Evolutionary conservation across 2,888 invertebrate genomes (phyloP).

Genomic region (Agrochola litura): DNA sequence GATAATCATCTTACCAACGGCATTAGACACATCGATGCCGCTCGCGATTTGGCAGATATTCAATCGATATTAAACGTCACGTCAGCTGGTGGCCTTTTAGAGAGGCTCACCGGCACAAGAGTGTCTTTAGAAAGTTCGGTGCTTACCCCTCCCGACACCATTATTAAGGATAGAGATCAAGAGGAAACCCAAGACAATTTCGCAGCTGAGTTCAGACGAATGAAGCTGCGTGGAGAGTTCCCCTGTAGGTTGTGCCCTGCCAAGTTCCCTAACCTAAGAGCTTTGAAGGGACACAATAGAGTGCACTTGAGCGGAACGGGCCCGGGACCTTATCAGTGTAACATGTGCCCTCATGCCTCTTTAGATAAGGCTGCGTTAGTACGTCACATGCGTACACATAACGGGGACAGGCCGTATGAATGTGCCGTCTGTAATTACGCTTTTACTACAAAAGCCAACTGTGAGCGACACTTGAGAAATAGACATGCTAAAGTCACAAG

Average conservation of each 20-base stretch:
- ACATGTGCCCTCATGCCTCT: conserved; percentile 97
- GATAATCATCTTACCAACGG: conserved; percentile 83
- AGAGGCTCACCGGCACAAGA: conserved; percentile 90
- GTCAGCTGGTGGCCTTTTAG: conserved; percentile 92
- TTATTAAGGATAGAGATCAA: conserved; percentile 83
- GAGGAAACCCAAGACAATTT: conserved; percentile 96
- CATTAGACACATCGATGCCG: conserved; percentile 89
- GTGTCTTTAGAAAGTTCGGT: conserved; percentile 85
- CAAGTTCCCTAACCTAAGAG: conserved; percentile 96
- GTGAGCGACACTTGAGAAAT: conserved; percentile 98
- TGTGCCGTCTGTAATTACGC: conserved; percentile 98
- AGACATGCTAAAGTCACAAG: conserved; percentile 96
- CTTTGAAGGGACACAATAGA: conserved; percentile 97
- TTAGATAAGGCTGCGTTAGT: conserved; percentile 97
- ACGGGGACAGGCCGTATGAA: conserved; percentile 98
- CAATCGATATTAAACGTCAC: conserved; percentile 95
- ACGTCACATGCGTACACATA: conserved; percentile 98
- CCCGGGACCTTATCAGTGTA: conserved; percentile 96
- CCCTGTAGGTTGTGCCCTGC: conserved; percentile 97
- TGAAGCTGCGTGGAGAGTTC: conserved; percentile 97
- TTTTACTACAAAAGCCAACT: conserved; percentile 99
- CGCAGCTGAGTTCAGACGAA: conserved; percentile 95
- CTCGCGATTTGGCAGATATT: conserved; percentile 96
- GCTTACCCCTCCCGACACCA: conserved; percentile 86
- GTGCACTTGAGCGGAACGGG: conserved; percentile 95